These are phyloP conservation scores for Holacanthella duospinosa DNA, from an alignment of 2,888 invertebrate genomes.

Conservation along the genomic window DNA sequence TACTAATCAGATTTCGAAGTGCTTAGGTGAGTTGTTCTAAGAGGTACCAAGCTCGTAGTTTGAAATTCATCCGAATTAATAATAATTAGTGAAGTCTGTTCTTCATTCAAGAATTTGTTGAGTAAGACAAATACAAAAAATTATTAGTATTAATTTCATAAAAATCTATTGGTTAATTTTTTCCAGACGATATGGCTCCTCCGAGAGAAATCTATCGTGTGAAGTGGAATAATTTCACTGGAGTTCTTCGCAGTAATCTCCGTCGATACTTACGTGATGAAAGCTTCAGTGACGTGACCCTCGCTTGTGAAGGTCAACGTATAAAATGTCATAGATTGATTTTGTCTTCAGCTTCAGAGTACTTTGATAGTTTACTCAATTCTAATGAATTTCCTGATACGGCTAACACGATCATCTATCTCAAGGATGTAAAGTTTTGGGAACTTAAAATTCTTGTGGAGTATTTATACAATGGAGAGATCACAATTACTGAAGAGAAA, in stretches of 20 bases:
- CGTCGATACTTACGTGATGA: slow-evolving; percentile 64
- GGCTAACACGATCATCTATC: slow-evolving; percentile 71
- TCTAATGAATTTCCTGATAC: slow-evolving; percentile 53
- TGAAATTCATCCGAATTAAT: too few species aligned
- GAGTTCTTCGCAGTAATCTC: slow-evolving; percentile 65
- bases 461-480: slow-evolving; percentile 84
- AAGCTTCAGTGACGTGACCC: slow-evolving; percentile 76
- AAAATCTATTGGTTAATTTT: too few species aligned
- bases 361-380: slow-evolving; percentile 65
- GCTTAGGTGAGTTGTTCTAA: too few species aligned
- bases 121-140: too few species aligned
- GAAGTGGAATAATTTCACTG: slow-evolving; percentile 67
- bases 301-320: slow-evolving; percentile 76
- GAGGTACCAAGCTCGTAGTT: too few species aligned
- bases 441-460: slow-evolving; percentile 77
- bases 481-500: slow-evolving; percentile 74
- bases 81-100: too few species aligned
- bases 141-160: too few species aligned
- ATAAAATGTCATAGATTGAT: slow-evolving; percentile 65
- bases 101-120: too few species aligned
- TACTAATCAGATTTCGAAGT: too few species aligned
- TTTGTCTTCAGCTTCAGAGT: slow-evolving; percentile 71
- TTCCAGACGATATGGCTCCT: neutral
- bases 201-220: neutral
- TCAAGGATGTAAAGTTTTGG: slow-evolving; percentile 71